A percentile compares a stretch with the other conserved stretches of the same genome.
These are phyloP conservation scores for Onychomys leucogaster DNA, from an alignment of 2,797 vertebrate genomes.

Conservation along the genomic window DNA sequence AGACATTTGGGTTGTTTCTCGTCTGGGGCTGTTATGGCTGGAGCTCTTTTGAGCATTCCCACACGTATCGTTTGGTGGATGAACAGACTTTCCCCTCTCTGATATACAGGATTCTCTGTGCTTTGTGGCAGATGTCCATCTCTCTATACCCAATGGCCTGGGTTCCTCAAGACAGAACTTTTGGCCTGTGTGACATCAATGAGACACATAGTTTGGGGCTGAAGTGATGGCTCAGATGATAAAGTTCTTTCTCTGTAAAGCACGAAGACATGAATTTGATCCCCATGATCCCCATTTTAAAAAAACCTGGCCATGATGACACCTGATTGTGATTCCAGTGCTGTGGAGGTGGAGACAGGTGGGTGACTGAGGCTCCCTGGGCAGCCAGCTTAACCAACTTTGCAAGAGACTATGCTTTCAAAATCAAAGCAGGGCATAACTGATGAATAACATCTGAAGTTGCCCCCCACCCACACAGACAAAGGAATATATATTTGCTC, in stretches of 20 bases:
- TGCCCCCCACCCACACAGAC: background rate
- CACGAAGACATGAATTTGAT: background rate
- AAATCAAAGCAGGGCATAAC: background rate
- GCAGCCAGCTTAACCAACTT: background rate
- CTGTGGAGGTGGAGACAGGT: background rate
- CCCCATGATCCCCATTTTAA: background rate
- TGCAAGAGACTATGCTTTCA: background rate
- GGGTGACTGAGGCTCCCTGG: background rate
- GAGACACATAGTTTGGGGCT: background rate
- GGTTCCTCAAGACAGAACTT: background rate
- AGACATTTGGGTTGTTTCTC: slow-evolving; percentile 19
- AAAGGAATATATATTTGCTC: background rate
- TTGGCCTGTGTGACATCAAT: background rate
- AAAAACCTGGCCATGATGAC: background rate
- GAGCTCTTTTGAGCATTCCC: background rate
- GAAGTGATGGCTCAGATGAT: background rate
- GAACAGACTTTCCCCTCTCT: background rate
- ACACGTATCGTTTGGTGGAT: background rate
- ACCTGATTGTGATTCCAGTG: background rate
- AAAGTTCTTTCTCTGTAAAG: background rate
- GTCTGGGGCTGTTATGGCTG: background rate
- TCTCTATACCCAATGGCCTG: background rate
- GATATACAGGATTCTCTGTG: background rate
- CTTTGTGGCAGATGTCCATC: background rate
- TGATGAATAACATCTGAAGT: background rate